phyloP scores from a whole-genome alignment of 37 sponge, comb jelly and placozoan species.

The Spongia lamella region DNA sequence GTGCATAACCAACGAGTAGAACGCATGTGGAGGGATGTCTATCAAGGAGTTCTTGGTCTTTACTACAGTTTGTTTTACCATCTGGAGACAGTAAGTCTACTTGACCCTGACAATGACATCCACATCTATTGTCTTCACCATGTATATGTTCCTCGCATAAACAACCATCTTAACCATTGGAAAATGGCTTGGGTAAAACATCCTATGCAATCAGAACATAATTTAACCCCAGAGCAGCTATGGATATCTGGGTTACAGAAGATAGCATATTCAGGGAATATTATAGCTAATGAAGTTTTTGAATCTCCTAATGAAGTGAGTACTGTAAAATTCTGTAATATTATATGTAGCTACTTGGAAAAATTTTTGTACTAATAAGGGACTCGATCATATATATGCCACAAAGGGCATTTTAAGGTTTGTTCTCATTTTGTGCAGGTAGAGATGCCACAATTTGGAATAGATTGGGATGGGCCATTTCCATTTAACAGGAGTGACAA shows the following conservation, averaged over 20 bases:
- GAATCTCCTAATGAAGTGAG: background rate
- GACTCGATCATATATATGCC: too few species aligned
- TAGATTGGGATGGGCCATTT: conserved; percentile 8
- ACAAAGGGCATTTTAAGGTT: too few species aligned
- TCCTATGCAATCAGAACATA: too few species aligned
- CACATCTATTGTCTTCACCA: conserved; percentile 17
- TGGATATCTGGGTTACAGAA: too few species aligned
- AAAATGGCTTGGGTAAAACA: too few species aligned
- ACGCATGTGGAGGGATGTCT: conserved; percentile 56
- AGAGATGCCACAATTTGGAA: too few species aligned
- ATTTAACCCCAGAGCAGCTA: too few species aligned
- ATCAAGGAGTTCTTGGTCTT: conserved; percentile 18
- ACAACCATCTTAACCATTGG: too few species aligned
- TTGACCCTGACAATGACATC: conserved; percentile 45
- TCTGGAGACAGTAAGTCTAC: conserved; percentile 18
- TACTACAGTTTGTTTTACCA: conserved; percentile 28
- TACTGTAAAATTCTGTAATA: too few species aligned
- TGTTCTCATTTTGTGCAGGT: too few species aligned
- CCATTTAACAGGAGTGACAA: background rate
- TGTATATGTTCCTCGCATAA: background rate
- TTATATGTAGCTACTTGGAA: too few species aligned
- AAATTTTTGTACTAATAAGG: too few species aligned
- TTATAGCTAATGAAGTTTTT: background rate
- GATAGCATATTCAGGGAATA: background rate
- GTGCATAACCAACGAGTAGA: conserved; percentile 63